Evolutionary conservation across 2,797 vertebrate genomes (phyloP).

Genomic region (Ispidina picta): DNA sequence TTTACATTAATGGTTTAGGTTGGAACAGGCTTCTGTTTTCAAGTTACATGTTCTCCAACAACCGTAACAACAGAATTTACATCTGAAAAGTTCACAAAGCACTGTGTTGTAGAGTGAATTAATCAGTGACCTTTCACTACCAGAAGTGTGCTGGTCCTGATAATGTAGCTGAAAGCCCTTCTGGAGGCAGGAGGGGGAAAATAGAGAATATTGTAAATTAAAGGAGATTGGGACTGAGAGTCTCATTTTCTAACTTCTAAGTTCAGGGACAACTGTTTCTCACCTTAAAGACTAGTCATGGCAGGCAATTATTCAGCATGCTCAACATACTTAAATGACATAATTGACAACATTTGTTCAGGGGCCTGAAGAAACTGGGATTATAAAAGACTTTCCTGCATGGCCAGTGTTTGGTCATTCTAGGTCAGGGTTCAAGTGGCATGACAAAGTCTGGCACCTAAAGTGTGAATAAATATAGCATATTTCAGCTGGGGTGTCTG

Average conservation of each 20-base stretch:
- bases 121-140: constrained; percentile 64
- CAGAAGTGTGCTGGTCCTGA: constrained; percentile 36
- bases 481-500: constrained; percentile 3
- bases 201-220: constrained; percentile 55
- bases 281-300: constrained; percentile 19
- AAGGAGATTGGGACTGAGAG: background rate
- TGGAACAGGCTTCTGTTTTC: constrained; percentile 61
- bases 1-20: constrained; percentile 43
- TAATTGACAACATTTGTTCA: constrained; percentile 36
- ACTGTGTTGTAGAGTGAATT: constrained; percentile 50
- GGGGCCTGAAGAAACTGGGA: background rate
- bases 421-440: constrained; percentile 4
- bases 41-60: constrained; percentile 63
- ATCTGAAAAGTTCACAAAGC: constrained; percentile 71
- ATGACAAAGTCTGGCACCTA: constrained; percentile 20
- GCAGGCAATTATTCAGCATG: constrained; percentile 9
- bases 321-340: constrained; percentile 44
- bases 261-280: constrained; percentile 49
- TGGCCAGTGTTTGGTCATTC: constrained; percentile 19
- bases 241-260: constrained; percentile 20
- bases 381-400: constrained; percentile 35
- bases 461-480: constrained; percentile 29
- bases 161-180: constrained; percentile 42
- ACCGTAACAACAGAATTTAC: constrained; percentile 62
- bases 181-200: background rate